These are phyloP conservation scores for Electrophaes corylata DNA, from an alignment of 2,888 invertebrate genomes.

Conservation along the genomic window DNA sequence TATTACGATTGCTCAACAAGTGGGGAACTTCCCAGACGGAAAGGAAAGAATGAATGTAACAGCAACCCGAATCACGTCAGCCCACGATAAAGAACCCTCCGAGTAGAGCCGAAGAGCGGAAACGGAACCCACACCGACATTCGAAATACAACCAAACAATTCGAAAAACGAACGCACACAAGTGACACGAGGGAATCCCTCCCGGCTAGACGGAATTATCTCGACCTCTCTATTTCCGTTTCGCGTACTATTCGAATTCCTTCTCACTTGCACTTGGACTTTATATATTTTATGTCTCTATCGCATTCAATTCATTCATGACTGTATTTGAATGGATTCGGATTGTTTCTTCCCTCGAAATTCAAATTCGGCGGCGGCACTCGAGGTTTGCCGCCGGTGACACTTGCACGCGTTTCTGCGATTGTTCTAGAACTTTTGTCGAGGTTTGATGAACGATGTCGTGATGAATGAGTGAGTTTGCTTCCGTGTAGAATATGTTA, in stretches of 20 bases:
- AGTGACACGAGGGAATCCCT: constrained; percentile 84
- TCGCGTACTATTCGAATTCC: constrained; percentile 81
- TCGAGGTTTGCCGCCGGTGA: constrained; percentile 54
- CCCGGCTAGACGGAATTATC: constrained; percentile 83
- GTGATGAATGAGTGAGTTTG: constrained; percentile 58
- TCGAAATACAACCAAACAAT: constrained; percentile 73
- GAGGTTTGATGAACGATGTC: constrained; percentile 12
- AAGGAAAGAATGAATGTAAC: constrained; percentile 72
- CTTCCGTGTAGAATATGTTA: constrained; percentile 69
- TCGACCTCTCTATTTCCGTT: constrained; percentile 82
- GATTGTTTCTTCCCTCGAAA: constrained; percentile 66
- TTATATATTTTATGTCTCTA: constrained; percentile 60
- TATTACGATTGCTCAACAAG: constrained; percentile 84
- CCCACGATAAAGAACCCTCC: constrained; percentile 63
- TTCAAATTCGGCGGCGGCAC: constrained; percentile 60
- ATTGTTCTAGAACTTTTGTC: constrained; percentile 15
- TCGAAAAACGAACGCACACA: constrained; percentile 80
- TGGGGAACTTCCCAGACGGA: constrained; percentile 65
- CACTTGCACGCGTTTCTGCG: constrained; percentile 53
- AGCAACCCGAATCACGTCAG: constrained; percentile 54
- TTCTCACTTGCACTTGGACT: constrained; percentile 62
- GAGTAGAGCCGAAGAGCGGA: constrained; percentile 52
- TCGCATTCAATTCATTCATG: constrained; percentile 82
- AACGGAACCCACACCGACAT: constrained; percentile 71
- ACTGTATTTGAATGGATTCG: constrained; percentile 78